Evolutionary conservation across 2,797 vertebrate genomes (phyloP), one percentile per base, ranked within the genome.

Genomic region (Muscicapa comitata): DNA sequence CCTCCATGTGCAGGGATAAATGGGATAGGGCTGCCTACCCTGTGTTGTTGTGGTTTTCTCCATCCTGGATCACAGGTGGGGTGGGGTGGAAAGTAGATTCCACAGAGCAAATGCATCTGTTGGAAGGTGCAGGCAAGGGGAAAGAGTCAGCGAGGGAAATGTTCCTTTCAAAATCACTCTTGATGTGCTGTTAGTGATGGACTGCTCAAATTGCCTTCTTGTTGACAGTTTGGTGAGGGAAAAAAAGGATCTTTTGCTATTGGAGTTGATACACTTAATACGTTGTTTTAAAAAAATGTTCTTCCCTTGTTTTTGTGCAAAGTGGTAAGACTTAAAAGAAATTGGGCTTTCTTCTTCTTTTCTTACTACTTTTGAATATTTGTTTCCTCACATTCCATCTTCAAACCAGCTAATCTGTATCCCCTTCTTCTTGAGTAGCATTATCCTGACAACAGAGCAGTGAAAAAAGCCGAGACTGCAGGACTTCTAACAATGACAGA

Each of bases 401-500:
- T 68, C 70, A 86, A 81, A 79, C 61, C 61, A 84, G 84, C 42
- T 88, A 90, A 91, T 95, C 95, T 88, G 59, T 94, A 38, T 93
- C 63, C 86, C 51, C 92, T 89, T 78, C 79, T 89, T 59, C 70
- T 85, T 91, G 93, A 95, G 87, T 72, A 59, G 70, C 33, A 54
- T 95, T 92, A 95, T 95, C 70, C 84, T 55, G 73, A 92, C 86
- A 94, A 93, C 87, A 72, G 31, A 62, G 58, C 55, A 88, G 82
- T 88, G 86, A 96, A 95, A 97, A 87, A 92, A 95, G n/a, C 72
- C 17, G 13, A 95, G 94, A 84, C 79, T 93, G 70, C 76, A 54
- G 91, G 90, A 88, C 83, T 96, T 93, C 76, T 66, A 92, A 94
- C 81, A 95, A 92, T 94, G 94, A 92, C 63, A 40, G 40, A 13